Evolutionary conservation across 2,888 invertebrate genomes (phyloP), one percentile per base, ranked within the genome.

Genomic region (Luperina nickerlii): DNA sequence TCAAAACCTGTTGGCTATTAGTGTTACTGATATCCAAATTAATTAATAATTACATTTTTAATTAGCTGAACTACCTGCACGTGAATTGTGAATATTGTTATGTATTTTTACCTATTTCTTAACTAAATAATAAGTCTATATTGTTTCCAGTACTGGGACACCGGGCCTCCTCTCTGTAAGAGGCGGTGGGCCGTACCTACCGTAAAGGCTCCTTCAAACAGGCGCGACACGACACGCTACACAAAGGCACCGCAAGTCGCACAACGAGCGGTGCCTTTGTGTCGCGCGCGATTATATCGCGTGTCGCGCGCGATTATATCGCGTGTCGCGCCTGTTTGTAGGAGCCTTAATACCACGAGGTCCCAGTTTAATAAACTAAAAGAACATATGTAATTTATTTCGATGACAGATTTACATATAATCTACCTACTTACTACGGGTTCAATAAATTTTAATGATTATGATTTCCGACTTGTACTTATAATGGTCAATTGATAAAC

Each of bases 391-490:
- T 66, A 8, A n/a, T 66, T 24, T 13, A 51, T 38, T 38, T 63
- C n/a, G 6, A 13, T 66, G 18, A 66, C 54, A 82, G 48, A 24
- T 57, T 72, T n/a, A 1, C 32, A 15, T 15, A 27, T 27, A 62
- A 15, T 5, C 13, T n/a, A 27, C n/a, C 11, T 65, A 69, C 20
- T 68, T 32, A 32, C n/a, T 32, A 32, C n/a, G n/a, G 32, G 54
- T 62, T 38, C 24, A 65, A 65, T 81, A 71, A 38, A 71, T 48
- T 70, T 78, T 20, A 62, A 57, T 42, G 45, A 32, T 60, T 60
- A 63, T 65, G 7, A 38, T 66, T 38, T 54, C 13, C 51, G 11
- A 45, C 20, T 18, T 18, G 2, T 48, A 24, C 15, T 70, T 15
- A 27, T 18, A 45, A 20, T 65, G 32, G 32, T 48, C 24, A 32